Percentiles rank a stretch among this genome's conserved stretches.
Conservation (phyloP, 2,113 vertebrate species). For the Cynopterus brachyotis region DNA sequence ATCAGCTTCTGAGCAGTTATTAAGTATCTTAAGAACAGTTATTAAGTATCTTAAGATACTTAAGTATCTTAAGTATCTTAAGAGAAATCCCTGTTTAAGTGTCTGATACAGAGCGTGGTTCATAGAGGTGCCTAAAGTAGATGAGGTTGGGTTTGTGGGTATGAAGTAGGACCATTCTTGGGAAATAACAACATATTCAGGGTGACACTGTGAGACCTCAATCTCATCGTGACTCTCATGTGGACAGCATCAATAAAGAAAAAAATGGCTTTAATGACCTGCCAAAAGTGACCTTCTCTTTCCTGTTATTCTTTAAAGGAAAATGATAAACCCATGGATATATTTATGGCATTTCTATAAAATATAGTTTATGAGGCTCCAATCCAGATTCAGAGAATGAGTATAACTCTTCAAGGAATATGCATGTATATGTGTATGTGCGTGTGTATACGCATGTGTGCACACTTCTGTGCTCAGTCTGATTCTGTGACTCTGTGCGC, state of each 20-base stretch:
- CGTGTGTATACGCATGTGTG: not conserved
- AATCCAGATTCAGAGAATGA: not conserved
- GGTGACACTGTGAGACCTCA: not conserved
- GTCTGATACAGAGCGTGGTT: rapidly evolving
- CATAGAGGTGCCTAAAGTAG: rapidly evolving
- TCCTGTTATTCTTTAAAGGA: not conserved
- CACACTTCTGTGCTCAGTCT: not conserved
- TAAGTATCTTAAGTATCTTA: no score
- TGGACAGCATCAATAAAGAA: not conserved
- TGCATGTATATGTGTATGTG: not conserved
- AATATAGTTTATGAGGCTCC: not conserved
- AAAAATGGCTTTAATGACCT: not conserved
- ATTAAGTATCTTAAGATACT: no score
- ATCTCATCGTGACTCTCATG: not conserved
- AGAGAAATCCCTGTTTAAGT: not conserved
- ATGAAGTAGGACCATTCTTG: not conserved
- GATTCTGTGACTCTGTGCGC: not conserved
- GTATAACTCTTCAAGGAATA: not conserved
- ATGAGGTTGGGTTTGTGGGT: not conserved
- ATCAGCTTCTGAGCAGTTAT: not conserved
- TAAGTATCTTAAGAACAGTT: no score
- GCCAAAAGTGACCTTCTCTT: not conserved
- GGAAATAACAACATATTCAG: not conserved
- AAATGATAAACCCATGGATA: not conserved
- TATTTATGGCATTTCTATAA: conserved; percentile 16